Conservation (phyloP, 2,113 vertebrate species). For the Brachyistius frenatus region DNA sequence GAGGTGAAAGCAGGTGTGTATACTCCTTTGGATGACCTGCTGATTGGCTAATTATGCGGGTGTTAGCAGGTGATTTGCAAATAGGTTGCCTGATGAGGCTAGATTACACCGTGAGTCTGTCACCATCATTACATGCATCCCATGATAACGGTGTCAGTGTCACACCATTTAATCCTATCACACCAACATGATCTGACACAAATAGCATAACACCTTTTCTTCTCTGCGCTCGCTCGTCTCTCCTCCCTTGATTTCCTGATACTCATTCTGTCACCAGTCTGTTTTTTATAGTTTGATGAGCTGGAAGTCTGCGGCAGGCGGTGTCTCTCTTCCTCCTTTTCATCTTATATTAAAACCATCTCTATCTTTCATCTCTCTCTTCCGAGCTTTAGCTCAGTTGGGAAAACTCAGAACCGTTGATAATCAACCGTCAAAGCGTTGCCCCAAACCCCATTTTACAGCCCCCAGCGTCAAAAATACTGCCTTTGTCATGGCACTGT, state of each 20-base stretch:
- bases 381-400: conserved; percentile 48
- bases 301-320: conserved; percentile 29
- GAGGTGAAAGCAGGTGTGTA: conserved; percentile 60
- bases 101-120: conserved; percentile 53
- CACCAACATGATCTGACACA: conserved; percentile 61
- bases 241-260: conserved; percentile 43
- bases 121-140: conserved; percentile 53
- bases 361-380: conserved; percentile 46
- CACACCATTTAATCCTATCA: conserved; percentile 66
- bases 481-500: conserved; percentile 28
- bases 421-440: conserved; percentile 24
- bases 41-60: conserved; percentile 77
- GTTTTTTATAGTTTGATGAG: conserved; percentile 60
- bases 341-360: conserved; percentile 26
- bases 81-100: conserved; percentile 66
- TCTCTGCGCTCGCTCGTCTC: conserved; percentile 18
- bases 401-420: conserved; percentile 48
- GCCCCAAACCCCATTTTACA: conserved; percentile 40
- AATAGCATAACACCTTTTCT: conserved; percentile 40
- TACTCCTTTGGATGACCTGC: conserved; percentile 57
- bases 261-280: conserved; percentile 44
- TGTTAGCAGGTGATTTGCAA: conserved; percentile 74
- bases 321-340: conserved; percentile 21
- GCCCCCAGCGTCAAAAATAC: conserved; percentile 32
- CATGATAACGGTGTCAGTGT: conserved; percentile 70